phyloP scores from a whole-genome alignment of 2,888 invertebrate species.

The Stenodera caucasica region DNA sequence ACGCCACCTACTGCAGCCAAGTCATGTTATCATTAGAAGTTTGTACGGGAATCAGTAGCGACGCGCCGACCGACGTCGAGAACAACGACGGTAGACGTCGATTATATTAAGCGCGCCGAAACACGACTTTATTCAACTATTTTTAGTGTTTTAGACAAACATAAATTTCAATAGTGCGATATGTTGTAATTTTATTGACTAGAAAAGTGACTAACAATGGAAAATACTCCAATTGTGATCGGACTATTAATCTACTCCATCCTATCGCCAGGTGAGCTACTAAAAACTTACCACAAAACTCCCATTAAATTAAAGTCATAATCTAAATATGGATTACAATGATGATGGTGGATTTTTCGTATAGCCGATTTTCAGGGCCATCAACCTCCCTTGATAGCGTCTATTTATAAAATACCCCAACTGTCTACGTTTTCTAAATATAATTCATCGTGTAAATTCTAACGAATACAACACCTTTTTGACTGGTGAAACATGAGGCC shows the following conservation, averaged over 20 bases:
- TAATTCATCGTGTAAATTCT: background rate
- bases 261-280: background rate
- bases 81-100: slow-evolving; percentile 16
- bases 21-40: slow-evolving; percentile 28
- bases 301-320: too few relatives aligned
- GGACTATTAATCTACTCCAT: slow-evolving; percentile 15
- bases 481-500: background rate
- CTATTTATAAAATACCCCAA: slow-evolving; percentile 17
- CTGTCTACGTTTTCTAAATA: slow-evolving; percentile 3
- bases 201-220: slow-evolving; percentile 20
- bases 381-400: slow-evolving; percentile 2
- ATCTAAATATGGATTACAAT: too few relatives aligned
- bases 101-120: slow-evolving; percentile 15
- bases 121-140: background rate
- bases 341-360: too few relatives aligned
- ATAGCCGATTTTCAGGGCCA: background rate
- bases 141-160: background rate
- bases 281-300: too few relatives aligned
- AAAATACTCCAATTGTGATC: slow-evolving; percentile 14
- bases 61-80: slow-evolving; percentile 29
- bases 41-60: slow-evolving; percentile 26
- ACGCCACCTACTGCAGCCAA: slow-evolving; percentile 25
- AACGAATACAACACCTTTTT: background rate
- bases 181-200: slow-evolving; percentile 21
- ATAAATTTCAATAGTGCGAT: slow-evolving; percentile 16